A percentile compares a stretch with the other conserved stretches of the same genome.
Evolutionary conservation across 2,113 vertebrate species (phyloP).

Genomic region (rat (Rattus norvegicus)): GRCr8 NC_086021.1:82968501-82969000

Average conservation of each 20-base stretch:
- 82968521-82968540: not conserved
- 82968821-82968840: not conserved
- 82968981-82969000: constrained; percentile 94
- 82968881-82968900: constrained; percentile 93
- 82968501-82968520: not conserved
- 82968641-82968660: not conserved
- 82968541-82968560: constrained; percentile 48
- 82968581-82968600: not conserved
- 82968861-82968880: constrained; percentile 82
- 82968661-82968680: not conserved
- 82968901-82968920: constrained; percentile 92
- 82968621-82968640: not conserved
- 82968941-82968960: constrained; percentile 95
- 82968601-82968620: not conserved
- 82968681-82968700: not conserved
- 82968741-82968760: not conserved
- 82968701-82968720: not conserved
- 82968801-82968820: not conserved
- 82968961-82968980: constrained; percentile 90
- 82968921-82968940: constrained; percentile 93
- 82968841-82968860: not conserved
- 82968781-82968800: not conserved
- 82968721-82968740: not conserved
- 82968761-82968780: not conserved
- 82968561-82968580: not conserved